A percentile compares a stretch with the other conserved stretches of the same genome.
These are phyloP conservation scores for Agelas oroides DNA, from an alignment of 37 sponge, comb jelly and placozoan genomes.

Conservation along the genomic window DNA sequence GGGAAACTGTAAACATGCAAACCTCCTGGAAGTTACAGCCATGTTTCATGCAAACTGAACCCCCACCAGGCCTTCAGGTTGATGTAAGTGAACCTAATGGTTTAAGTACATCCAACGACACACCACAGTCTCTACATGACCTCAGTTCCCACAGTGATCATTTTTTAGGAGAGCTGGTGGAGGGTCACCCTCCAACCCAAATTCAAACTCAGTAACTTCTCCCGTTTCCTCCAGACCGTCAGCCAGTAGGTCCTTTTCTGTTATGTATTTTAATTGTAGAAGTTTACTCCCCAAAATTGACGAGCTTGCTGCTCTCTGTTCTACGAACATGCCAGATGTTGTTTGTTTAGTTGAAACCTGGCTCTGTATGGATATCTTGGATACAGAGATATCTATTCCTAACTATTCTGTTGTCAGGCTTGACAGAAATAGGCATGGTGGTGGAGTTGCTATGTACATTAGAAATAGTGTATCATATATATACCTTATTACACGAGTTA, in stretches of 20 bases:
- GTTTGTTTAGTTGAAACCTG: conserved; percentile 32
- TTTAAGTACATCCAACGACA: too few relatives aligned
- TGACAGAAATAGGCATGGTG: conserved; percentile 29
- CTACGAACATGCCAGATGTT: conserved; percentile 2
- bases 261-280: conserved; percentile 17
- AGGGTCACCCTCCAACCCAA: too few relatives aligned
- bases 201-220: not conserved
- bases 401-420: conserved; percentile 8
- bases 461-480: not conserved
- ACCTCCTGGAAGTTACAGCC: too few relatives aligned
- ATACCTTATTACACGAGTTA: too few relatives aligned
- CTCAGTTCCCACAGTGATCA: too few relatives aligned
- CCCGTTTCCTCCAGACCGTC: not conserved
- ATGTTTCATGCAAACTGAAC: too few relatives aligned
- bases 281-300: conserved; percentile 29
- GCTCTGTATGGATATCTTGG: not conserved
- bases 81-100: too few relatives aligned
- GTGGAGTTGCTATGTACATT: conserved; percentile 22
- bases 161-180: too few relatives aligned
- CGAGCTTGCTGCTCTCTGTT: conserved; percentile 16
- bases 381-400: conserved; percentile 4
- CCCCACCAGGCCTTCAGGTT: too few relatives aligned
- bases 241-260: not conserved
- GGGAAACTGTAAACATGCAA: too few relatives aligned
- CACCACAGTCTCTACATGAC: too few relatives aligned